Base-by-base conservation (phyloP, 1,140 invertebrate species). In the Centruroides vittatus region DNA sequence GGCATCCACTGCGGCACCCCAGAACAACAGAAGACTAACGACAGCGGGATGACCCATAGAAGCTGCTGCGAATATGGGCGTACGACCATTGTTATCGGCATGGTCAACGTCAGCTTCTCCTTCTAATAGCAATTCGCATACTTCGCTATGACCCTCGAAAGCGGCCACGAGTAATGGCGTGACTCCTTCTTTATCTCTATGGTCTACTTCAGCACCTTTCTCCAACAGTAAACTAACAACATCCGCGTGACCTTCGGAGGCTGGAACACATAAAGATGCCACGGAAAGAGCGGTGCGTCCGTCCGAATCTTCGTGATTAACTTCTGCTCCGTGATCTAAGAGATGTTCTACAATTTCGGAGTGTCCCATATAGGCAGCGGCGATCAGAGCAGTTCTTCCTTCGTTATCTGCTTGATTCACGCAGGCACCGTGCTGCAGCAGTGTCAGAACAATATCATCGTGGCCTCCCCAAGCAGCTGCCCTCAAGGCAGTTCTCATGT, bases 81-180 rank as follows among this genome's bases (percentile, higher is more conserved):
- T 89, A 46, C 87, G 75, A 3, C 86, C 86, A 60, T 83, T 84
- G 55, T 82, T 80, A 67, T 93, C 89, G 34, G 82, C 81, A 65
- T 89, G 84, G 73, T 93, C 89, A 3, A 89, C 85, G 73, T 93
- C 89, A 0, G 88, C 88, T 65, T 88, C 88, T 67, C 84, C 86
- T 73, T 92, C 89, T 60, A 93, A 72, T 6, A 93, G 74, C 35
- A 92, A 69, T 70, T 92, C 88, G 68, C 88, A 91, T 1, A 92
- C 86, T 63, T 68, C 59, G 57, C 81, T 82, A 70, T 93, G 88
- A 3, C 92, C 92, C 74, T 97, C 92, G 69, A 96, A 95, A 1
- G 92, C 89, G 9, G 93, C 93, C 3, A 97, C 91, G 52, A 96
- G 76, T 10, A 98, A 74, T 3, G 93, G 90, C 4, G 93, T 94